These are phyloP conservation scores for Pelvicachromis taeniatus DNA, from an alignment of 2,113 vertebrate genomes.

Conservation along the genomic window DNA sequence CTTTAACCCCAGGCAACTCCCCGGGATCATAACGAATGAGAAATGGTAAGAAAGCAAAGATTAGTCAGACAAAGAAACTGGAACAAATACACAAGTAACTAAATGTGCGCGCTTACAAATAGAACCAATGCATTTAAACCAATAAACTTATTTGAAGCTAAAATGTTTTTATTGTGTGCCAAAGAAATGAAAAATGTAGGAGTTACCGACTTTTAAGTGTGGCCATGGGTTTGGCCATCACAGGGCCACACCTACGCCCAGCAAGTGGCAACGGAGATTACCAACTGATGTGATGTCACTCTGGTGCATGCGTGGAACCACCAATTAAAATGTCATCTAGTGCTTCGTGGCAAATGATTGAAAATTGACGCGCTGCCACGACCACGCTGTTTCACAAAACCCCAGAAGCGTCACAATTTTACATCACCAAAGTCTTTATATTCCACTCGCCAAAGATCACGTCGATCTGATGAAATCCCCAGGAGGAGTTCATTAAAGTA, in stretches of 20 bases:
- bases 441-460: neutral
- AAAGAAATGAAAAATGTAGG: too few relatives aligned
- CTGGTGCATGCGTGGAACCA: neutral
- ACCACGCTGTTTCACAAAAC: neutral
- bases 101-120: too few relatives aligned
- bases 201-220: too few relatives aligned
- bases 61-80: too few relatives aligned
- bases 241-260: neutral
- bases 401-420: neutral
- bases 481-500: neutral
- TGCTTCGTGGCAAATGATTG: neutral
- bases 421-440: neutral
- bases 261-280: neutral
- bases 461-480: neutral
- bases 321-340: neutral
- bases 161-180: too few relatives aligned
- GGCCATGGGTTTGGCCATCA: too few relatives aligned
- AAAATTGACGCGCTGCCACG: neutral
- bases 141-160: too few relatives aligned
- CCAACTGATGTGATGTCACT: neutral
- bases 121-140: too few relatives aligned
- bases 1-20: too few relatives aligned
- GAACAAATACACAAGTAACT: too few relatives aligned
- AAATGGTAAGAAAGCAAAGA: too few relatives aligned
- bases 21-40: too few relatives aligned